Evolutionary conservation across 2,797 vertebrate species (phyloP).

Genomic region (Australoheros facetus): DNA sequence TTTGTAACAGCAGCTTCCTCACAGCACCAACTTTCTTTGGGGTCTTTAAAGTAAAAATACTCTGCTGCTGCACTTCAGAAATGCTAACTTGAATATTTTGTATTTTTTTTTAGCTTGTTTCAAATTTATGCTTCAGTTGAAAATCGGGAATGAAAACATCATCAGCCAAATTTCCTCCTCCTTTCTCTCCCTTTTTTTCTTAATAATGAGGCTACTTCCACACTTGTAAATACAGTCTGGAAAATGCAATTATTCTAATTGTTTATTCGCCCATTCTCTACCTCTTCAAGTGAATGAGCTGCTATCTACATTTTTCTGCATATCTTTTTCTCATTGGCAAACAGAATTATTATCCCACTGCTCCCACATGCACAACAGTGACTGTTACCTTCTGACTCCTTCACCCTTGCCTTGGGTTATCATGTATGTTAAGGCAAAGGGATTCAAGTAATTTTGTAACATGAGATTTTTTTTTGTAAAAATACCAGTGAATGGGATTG

Average conservation of each 20-base stretch:
- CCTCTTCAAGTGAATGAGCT: constrained; percentile 60
- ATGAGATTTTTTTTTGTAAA: background rate
- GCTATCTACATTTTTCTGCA: constrained; percentile 50
- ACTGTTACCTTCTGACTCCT: background rate
- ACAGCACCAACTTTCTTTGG: no score
- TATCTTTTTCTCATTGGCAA: constrained; percentile 19
- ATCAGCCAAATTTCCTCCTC: background rate
- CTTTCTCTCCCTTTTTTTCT: background rate
- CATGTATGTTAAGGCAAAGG: background rate
- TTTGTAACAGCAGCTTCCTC: no score
- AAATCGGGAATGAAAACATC: background rate
- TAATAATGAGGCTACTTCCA: constrained; percentile 58
- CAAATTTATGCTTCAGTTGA: background rate
- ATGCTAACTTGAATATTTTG: background rate
- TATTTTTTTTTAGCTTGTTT: background rate
- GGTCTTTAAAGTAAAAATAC: no score
- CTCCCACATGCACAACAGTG: background rate
- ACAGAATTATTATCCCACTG: constrained; percentile 2
- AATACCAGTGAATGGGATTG: background rate
- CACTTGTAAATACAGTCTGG: constrained; percentile 55
- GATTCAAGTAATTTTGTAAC: background rate
- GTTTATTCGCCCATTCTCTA: constrained; percentile 60
- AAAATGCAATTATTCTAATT: constrained; percentile 77
- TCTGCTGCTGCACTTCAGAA: background rate
- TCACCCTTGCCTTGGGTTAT: background rate